Evolutionary conservation across 2,797 vertebrate genomes (phyloP).

Genomic region (Lacerta viridis): DNA sequence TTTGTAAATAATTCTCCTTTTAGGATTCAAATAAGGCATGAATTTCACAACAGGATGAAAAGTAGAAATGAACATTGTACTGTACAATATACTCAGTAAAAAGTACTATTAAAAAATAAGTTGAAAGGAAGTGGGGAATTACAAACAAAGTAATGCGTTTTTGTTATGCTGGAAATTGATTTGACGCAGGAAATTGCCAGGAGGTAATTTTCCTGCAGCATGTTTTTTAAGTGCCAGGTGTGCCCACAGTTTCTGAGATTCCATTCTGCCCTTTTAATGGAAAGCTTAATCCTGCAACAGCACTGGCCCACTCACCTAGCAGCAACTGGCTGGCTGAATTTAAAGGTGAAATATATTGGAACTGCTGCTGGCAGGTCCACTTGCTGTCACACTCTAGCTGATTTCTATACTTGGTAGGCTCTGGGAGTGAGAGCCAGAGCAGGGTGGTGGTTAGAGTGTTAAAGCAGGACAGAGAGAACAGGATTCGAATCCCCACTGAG

Average conservation of each 20-base stretch:
- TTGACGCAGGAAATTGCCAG: not conserved
- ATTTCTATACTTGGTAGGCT: not conserved
- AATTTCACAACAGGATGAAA: not conserved
- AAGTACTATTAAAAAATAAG: no score
- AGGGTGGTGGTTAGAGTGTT: not conserved
- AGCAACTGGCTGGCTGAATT: slow-evolving; percentile 12
- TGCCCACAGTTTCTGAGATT: not conserved
- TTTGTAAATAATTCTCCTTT: not conserved
- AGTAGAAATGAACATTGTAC: not conserved
- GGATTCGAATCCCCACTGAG: not conserved
- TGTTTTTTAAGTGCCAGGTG: slow-evolving; percentile 12
- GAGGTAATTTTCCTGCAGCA: not conserved
- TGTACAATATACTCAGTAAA: no score
- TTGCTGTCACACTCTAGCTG: not conserved
- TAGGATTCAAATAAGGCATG: not conserved
- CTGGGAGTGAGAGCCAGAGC: not conserved
- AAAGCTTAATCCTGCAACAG: not conserved
- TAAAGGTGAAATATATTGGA: slow-evolving; percentile 1
- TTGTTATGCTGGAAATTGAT: slow-evolving; percentile 3
- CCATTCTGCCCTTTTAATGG: slow-evolving; percentile 8
- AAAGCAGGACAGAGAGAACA: not conserved
- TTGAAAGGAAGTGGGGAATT: not conserved
- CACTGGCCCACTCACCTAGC: not conserved
- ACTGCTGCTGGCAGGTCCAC: not conserved
- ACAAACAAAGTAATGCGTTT: not conserved